Conservation (phyloP, 2,113 vertebrate genomes). For the Hystrix cristata region DNA sequence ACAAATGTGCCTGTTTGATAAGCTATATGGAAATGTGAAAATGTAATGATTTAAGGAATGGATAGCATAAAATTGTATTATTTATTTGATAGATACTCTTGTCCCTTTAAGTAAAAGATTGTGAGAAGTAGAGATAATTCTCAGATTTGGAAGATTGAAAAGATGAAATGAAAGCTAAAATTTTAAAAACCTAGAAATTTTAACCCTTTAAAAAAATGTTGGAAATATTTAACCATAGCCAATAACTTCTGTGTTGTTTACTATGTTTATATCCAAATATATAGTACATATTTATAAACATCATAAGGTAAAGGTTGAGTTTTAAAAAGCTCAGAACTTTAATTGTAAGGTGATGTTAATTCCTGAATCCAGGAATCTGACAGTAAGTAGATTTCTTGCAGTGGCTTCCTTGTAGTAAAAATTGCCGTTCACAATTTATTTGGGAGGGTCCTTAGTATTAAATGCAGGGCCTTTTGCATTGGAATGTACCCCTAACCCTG, state of each 20-base stretch:
- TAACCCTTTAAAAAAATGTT: neutral
- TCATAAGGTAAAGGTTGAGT: neutral
- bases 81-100: neutral
- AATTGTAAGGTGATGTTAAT: neutral
- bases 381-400: neutral
- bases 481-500: neutral
- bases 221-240: neutral
- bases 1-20: neutral
- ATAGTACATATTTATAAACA: neutral
- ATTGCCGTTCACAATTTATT: neutral
- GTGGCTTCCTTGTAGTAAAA: neutral
- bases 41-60: neutral
- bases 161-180: neutral
- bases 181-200: neutral
- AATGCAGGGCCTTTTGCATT: neutral
- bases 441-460: neutral
- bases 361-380: neutral
- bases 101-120: neutral
- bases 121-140: neutral
- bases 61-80: neutral
- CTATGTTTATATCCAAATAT: neutral
- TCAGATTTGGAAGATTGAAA: neutral
- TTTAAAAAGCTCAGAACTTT: neutral
- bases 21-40: constrained; percentile 4
- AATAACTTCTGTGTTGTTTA: neutral